A percentile compares a stretch with the other conserved stretches of the same genome.
Conservation (phyloP, 2,888 invertebrate species). For the Andrena bicolor region DNA sequence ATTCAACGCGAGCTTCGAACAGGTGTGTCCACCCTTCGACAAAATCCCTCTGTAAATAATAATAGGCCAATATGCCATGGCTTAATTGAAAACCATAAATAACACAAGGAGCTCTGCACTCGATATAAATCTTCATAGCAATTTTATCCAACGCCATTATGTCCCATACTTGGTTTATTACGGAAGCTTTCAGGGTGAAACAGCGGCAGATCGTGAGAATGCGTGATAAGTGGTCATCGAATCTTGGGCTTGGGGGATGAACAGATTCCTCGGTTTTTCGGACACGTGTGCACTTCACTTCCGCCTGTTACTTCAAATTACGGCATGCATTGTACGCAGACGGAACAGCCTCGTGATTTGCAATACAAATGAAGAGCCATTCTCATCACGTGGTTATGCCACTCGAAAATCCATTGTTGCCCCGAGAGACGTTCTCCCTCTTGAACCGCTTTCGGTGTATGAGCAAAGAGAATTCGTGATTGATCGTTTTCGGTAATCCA, state of each 20-base stretch:
- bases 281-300: background rate
- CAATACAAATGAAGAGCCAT: slow-evolving; percentile 25
- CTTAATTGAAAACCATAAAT: slow-evolving; percentile 12
- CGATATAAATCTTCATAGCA: slow-evolving; percentile 36
- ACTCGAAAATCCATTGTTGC: slow-evolving; percentile 48
- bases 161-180: slow-evolving; percentile 37
- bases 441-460: background rate
- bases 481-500: slow-evolving; percentile 12
- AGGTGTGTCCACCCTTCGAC: background rate
- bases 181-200: slow-evolving; percentile 24
- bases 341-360: slow-evolving; percentile 10
- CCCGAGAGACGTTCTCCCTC: slow-evolving; percentile 12
- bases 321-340: background rate
- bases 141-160: slow-evolving; percentile 31
- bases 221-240: slow-evolving; percentile 48
- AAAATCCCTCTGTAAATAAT: slow-evolving; percentile 5
- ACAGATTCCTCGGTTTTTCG: slow-evolving; percentile 8
- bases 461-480: slow-evolving; percentile 1
- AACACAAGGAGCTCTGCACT: background rate
- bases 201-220: slow-evolving; percentile 12
- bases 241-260: slow-evolving; percentile 14
- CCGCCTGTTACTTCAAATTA: slow-evolving; percentile 38
- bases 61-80: background rate
- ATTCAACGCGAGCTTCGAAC: background rate
- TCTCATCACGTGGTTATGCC: slow-evolving; percentile 7